Conservation (phyloP, 2,113 vertebrate species). For the Proterorhinus semilunaris region DNA sequence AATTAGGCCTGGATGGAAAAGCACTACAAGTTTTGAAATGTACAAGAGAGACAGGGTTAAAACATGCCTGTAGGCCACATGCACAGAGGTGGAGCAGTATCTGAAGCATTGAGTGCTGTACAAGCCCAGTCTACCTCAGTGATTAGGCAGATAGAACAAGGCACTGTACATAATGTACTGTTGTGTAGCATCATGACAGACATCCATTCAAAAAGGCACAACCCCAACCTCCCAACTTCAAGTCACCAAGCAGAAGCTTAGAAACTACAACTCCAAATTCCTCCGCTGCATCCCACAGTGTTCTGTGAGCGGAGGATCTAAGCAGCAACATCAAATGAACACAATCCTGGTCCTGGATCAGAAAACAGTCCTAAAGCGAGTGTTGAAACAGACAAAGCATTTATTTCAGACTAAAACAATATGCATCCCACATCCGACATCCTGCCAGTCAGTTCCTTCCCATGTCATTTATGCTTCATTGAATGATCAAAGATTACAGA, state of each 20-base stretch:
- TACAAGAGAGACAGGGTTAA: slow-evolving; percentile 62
- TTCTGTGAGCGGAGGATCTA: slow-evolving; percentile 57
- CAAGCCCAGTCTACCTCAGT: slow-evolving; percentile 49
- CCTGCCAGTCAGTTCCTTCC: slow-evolving; percentile 74
- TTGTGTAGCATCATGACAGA: slow-evolving; percentile 57
- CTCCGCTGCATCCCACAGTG: slow-evolving; percentile 65
- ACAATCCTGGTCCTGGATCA: slow-evolving; percentile 68
- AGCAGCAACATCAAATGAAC: slow-evolving; percentile 63
- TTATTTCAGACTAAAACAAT: slow-evolving; percentile 99
- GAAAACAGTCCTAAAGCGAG: slow-evolving; percentile 98
- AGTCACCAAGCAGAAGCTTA: slow-evolving; percentile 66
- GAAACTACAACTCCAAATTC: slow-evolving; percentile 63
- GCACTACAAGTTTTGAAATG: slow-evolving; percentile 70
- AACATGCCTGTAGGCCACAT: slow-evolving; percentile 74
- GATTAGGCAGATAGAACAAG: slow-evolving; percentile 43
- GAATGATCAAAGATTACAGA: slow-evolving; percentile 91
- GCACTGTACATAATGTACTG: slow-evolving; percentile 52
- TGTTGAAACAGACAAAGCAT: slow-evolving; percentile 95
- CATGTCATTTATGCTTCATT: slow-evolving; percentile 78
- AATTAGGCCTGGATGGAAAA: slow-evolving; percentile 64
- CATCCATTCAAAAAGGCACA: slow-evolving; percentile 74
- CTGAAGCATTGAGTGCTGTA: slow-evolving; percentile 59
- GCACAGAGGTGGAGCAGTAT: slow-evolving; percentile 66
- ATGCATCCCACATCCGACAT: slow-evolving; percentile 91
- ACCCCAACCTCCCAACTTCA: slow-evolving; percentile 66